Evolutionary conservation across 2,888 invertebrate genomes (phyloP).

Genomic region (Tuberolachnus salignus): DNA sequence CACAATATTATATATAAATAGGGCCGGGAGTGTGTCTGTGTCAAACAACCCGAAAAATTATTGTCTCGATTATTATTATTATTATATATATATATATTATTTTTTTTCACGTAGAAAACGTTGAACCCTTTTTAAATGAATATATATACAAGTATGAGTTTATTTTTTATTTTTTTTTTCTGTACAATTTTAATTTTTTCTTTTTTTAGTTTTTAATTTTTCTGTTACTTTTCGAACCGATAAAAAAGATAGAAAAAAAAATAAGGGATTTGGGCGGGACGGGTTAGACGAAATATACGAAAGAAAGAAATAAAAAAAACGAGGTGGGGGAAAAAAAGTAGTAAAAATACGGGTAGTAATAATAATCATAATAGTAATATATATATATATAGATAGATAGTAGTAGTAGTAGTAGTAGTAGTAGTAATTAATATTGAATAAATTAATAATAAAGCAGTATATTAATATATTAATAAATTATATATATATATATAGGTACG

Average conservation of each 20-base stretch:
- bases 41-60: constrained; percentile 53
- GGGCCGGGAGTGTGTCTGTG: constrained; percentile 1
- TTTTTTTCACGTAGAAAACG: neutral
- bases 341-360: neutral
- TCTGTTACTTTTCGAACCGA: neutral
- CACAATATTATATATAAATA: constrained; percentile 6
- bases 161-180: constrained; percentile 35
- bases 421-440: constrained; percentile 8
- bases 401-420: constrained; percentile 23
- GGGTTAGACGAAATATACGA: too few species aligned
- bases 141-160: constrained; percentile 10
- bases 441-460: constrained; percentile 11
- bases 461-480: too few species aligned
- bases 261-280: too few species aligned
- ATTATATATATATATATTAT: neutral
- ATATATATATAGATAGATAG: neutral
- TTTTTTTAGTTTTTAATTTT: constrained; percentile 4
- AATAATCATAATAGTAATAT: constrained; percentile 12
- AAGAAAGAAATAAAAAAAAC: neutral
- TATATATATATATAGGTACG: too few species aligned
- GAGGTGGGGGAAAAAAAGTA: neutral
- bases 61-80: constrained; percentile 50
- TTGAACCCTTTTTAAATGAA: neutral
- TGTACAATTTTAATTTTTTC: constrained; percentile 4
- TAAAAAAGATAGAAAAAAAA: neutral